Evolutionary conservation across 2,113 vertebrate genomes (phyloP), one percentile per base, ranked within the genome.

Genomic region (Lamprologus sp.): DNA sequence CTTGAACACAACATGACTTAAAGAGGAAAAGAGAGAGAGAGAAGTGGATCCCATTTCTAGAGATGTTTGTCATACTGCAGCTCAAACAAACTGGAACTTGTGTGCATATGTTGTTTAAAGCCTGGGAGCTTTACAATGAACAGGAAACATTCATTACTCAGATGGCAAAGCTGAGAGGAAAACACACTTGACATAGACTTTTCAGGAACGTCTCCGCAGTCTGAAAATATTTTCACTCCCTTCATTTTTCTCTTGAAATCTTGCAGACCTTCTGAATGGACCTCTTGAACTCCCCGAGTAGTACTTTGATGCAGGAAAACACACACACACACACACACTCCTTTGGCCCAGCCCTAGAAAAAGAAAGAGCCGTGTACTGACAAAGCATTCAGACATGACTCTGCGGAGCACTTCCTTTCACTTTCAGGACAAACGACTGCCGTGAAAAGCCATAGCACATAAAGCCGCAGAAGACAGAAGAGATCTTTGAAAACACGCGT

Each of bases 111-210:
- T 63, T 88, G 88, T 89, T 86, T 51, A 56, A 88, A 90, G 80
- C 35, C 47, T 15, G 2, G 40, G 11, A 42, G 88, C 77, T 63
- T 83, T n/a, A 79, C 49, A 85, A 88, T 77, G 40, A 68, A 73
- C 82, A 87, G 84, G 88, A 92, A 93, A 65, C 73, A 73, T 53
- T 56, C 28, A 37, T 81, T 37, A 60, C 87, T 80, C 35, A 14
- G 40, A 90, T 51, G 83, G 73, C 79, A 83, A 33, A 8, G 47
- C 82, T 13, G 70, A 90, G 68, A 86, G 83, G 83, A 84, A 92
- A 92, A 63, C 89, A 88, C 83, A 88, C 86, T 84, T 82, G 89
- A 91, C 85, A 68, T 81, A 53, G 82, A 87, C 81, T 90, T 87
- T 70, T 51, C 81, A 88, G 81, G 75, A 88, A 88, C 28, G 26